Evolutionary conservation across 2,888 invertebrate genomes (phyloP).

Genomic region (Gasteruption jaculator): DNA sequence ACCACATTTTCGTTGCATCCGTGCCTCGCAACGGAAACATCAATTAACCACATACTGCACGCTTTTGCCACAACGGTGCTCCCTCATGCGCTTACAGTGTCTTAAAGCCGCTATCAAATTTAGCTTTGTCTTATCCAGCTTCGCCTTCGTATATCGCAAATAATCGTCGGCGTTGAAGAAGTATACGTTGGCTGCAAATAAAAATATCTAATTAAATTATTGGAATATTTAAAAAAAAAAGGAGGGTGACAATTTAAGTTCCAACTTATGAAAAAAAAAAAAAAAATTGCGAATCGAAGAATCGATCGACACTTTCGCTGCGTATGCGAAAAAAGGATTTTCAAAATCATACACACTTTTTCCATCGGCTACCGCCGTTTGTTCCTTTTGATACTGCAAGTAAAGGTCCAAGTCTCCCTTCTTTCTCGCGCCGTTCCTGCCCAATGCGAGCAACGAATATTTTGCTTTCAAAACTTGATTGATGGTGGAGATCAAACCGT

Average conservation of each 20-base stretch:
- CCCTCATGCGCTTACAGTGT: conserved; percentile 40
- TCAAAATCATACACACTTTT: conserved; percentile 26
- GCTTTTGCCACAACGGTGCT: conserved; percentile 33
- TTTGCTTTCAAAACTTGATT: conserved; percentile 40
- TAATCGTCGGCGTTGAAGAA: conserved; percentile 45
- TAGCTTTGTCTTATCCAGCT: conserved; percentile 41
- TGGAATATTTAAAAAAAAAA: too few species aligned
- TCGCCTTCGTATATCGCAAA: conserved; percentile 32
- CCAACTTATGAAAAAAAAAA: background rate
- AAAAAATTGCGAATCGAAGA: background rate
- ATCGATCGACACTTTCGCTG: too few species aligned
- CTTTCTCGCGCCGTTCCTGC: conserved; percentile 38
- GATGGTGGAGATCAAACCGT: conserved; percentile 32
- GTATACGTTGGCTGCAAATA: conserved; percentile 34
- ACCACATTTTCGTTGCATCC: too few species aligned
- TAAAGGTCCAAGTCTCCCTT: conserved; percentile 40
- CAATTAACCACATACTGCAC: conserved; percentile 28
- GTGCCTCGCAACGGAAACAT: conserved; percentile 1
- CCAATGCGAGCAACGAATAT: conserved; percentile 36
- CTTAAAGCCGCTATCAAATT: conserved; percentile 41
- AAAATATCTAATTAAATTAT: too few species aligned
- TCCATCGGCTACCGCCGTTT: conserved; percentile 26
- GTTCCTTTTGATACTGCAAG: conserved; percentile 36
- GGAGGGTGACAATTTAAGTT: too few species aligned
- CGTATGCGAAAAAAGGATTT: too few species aligned